Evolutionary conservation across 2,888 invertebrate species (phyloP).

Genomic region (Marronus borbonicus): DNA sequence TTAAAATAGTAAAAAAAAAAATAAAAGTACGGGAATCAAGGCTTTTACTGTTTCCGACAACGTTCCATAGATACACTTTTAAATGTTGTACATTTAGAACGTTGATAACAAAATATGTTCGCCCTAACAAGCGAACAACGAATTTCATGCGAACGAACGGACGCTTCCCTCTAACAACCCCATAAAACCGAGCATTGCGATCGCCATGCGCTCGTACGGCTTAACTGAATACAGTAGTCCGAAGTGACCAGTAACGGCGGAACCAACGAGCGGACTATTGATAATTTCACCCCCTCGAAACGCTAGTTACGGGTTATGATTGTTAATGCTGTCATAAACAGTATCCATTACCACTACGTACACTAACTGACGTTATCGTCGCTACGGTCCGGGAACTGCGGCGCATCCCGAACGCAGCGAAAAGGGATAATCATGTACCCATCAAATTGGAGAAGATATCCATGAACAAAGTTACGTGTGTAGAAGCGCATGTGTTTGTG

Average conservation of each 20-base stretch:
- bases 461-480: background rate
- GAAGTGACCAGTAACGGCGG: constrained; percentile 31
- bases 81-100: background rate
- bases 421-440: constrained; percentile 44
- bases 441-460: constrained; percentile 40
- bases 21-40: no score
- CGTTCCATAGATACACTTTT: no score
- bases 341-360: constrained; percentile 26
- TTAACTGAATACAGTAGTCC: constrained; percentile 7
- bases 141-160: background rate
- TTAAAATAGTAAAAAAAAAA: no score
- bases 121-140: background rate
- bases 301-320: constrained; percentile 49
- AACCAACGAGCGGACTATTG: constrained; percentile 47
- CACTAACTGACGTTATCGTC: constrained; percentile 47
- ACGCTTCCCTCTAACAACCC: background rate
- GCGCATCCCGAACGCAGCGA: background rate
- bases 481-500: background rate
- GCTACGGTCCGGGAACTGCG: background rate
- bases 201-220: background rate
- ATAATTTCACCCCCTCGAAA: constrained; percentile 43
- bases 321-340: constrained; percentile 51
- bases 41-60: no score
- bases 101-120: background rate
- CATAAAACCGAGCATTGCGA: background rate